These are phyloP conservation scores for Chiropotes sagulatus DNA, from an alignment of 2,797 vertebrate species.

Conservation along the genomic window DNA sequence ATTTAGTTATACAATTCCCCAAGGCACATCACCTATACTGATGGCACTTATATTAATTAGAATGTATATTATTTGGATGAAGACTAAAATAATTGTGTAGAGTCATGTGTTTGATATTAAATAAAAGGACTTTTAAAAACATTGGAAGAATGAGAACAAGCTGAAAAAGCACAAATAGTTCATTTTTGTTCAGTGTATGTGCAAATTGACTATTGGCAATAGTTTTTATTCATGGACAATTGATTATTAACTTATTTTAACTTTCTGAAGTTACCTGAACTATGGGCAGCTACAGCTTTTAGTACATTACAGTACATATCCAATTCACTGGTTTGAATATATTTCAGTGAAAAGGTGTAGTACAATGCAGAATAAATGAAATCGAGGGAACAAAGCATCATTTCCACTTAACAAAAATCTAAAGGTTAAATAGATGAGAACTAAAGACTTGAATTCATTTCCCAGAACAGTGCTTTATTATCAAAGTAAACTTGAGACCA, in stretches of 20 bases:
- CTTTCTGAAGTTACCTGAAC: constrained; percentile 62
- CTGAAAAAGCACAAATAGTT: constrained; percentile 42
- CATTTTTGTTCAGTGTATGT: constrained; percentile 36
- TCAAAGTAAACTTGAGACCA: constrained; percentile 72
- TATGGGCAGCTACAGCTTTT: constrained; percentile 13
- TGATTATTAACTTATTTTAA: constrained; percentile 67
- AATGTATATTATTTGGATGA: constrained; percentile 33
- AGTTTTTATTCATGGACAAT: constrained; percentile 53
- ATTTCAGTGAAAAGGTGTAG: constrained; percentile 52
- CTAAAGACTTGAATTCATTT: constrained; percentile 62
- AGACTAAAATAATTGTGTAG: not conserved
- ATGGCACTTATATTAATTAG: constrained; percentile 11
- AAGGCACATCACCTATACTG: not conserved
- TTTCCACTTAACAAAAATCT: constrained; percentile 58
- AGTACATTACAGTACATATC: not conserved
- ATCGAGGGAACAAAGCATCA: constrained; percentile 50
- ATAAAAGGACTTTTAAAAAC: constrained; percentile 11
- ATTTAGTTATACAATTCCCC: constrained; percentile 31
- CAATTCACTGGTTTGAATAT: constrained; percentile 42
- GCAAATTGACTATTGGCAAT: constrained; percentile 39
- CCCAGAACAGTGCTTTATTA: constrained; percentile 64
- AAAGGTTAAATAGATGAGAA: constrained; percentile 58
- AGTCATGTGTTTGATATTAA: constrained; percentile 4
- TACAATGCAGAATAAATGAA: constrained; percentile 50
- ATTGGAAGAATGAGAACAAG: not conserved